A percentile compares a stretch with the other conserved stretches of the same genome.
Evolutionary conservation across 1,140 invertebrate genomes (phyloP).

Genomic region (Micrasema minimum): DNA sequence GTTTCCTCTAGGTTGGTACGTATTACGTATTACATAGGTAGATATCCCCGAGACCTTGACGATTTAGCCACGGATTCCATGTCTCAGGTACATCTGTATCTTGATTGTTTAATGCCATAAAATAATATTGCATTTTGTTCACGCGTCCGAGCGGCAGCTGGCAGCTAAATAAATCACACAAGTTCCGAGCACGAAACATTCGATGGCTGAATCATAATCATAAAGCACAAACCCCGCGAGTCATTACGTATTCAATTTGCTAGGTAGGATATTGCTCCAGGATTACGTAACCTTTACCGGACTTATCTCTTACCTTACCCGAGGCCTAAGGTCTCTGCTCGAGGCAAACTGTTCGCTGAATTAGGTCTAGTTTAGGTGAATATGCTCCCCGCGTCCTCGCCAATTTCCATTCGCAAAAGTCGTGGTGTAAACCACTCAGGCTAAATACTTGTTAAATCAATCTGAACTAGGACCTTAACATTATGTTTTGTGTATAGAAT

Average conservation of each 20-base stretch:
- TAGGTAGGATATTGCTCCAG: slow-evolving; percentile 11
- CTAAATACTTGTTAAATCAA: too few relatives aligned
- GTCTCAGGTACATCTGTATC: slow-evolving; percentile 22
- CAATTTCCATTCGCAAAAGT: too few relatives aligned
- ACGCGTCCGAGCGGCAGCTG: slow-evolving; percentile 44
- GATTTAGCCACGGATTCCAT: background rate
- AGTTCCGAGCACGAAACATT: slow-evolving; percentile 37
- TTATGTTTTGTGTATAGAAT: too few relatives aligned
- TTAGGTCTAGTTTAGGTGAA: too few relatives aligned
- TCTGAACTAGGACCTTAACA: too few relatives aligned
- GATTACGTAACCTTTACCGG: slow-evolving; percentile 10
- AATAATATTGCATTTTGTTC: slow-evolving; percentile 53
- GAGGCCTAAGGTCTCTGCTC: background rate
- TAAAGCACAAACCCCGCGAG: slow-evolving; percentile 6
- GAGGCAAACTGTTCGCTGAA: too few relatives aligned
- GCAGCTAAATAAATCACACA: slow-evolving; percentile 46
- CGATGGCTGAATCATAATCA: slow-evolving; percentile 37
- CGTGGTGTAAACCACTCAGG: too few relatives aligned
- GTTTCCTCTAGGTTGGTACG: too few relatives aligned
- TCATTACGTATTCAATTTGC: slow-evolving; percentile 36
- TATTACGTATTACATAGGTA: too few relatives aligned
- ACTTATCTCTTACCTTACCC: background rate
- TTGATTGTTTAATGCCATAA: slow-evolving; percentile 48
- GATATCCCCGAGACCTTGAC: slow-evolving; percentile 30
- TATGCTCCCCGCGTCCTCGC: too few relatives aligned